These are phyloP conservation scores for Aegithalos caudatus DNA, from an alignment of 2,113 vertebrate species.

Conservation along the genomic window DNA sequence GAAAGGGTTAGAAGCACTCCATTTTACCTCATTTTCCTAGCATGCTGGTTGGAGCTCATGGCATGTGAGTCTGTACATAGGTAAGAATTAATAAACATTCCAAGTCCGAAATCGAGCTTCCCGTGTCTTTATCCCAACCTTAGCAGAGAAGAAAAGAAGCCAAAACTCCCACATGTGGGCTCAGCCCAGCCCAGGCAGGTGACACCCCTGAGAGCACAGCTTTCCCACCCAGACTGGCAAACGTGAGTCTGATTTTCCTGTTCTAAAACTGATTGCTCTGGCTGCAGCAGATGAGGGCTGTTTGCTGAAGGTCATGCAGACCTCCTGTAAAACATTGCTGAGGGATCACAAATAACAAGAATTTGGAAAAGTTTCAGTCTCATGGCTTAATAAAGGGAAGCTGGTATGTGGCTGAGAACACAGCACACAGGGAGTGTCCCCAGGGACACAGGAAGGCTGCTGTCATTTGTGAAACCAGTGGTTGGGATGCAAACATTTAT, in stretches of 20 bases:
- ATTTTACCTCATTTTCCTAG: no score
- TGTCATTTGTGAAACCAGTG: neutral
- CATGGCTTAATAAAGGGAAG: neutral
- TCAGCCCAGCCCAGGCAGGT: neutral
- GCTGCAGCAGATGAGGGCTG: neutral
- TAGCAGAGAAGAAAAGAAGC: no score
- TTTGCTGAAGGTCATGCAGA: neutral
- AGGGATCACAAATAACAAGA: neutral
- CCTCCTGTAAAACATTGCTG: neutral
- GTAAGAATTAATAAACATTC: no score
- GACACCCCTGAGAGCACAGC: neutral
- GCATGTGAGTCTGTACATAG: no score
- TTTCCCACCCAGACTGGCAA: neutral
- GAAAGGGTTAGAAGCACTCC: no score
- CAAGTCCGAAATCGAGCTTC: no score
- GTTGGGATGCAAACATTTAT: neutral
- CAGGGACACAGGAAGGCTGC: neutral
- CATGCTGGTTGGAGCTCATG: no score
- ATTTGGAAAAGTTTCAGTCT: neutral
- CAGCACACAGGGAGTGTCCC: neutral
- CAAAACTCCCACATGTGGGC: no score
- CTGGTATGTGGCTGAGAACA: neutral
- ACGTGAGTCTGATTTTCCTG: neutral
- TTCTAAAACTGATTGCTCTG: neutral
- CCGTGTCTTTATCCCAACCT: no score